Evolutionary conservation across 2,888 invertebrate genomes (phyloP).

Genomic region (Linnaemya vulpina): DNA sequence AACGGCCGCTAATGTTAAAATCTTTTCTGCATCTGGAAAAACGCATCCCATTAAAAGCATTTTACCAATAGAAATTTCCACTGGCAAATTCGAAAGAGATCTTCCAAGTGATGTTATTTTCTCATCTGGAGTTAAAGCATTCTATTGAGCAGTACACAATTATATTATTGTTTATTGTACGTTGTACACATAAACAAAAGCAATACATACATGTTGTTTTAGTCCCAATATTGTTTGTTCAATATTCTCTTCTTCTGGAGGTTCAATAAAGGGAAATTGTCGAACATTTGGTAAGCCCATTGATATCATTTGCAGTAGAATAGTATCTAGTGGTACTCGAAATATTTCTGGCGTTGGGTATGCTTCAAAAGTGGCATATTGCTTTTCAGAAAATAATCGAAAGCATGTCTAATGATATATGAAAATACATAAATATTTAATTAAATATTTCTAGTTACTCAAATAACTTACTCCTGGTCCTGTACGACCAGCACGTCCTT

Average conservation of each 20-base stretch:
- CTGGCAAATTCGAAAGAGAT: slow-evolving; percentile 94
- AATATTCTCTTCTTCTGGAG: slow-evolving; percentile 92
- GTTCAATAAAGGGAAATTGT: slow-evolving; percentile 96
- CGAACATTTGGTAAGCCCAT: slow-evolving; percentile 96
- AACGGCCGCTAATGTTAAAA: slow-evolving; percentile 94
- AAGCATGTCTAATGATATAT: slow-evolving; percentile 87
- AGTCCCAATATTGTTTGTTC: slow-evolving; percentile 93
- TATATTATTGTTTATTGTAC: not conserved
- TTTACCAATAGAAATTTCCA: slow-evolving; percentile 97
- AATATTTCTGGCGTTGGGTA: slow-evolving; percentile 97
- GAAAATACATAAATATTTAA: not conserved
- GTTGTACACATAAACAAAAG: not conserved
- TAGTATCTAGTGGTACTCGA: slow-evolving; percentile 95
- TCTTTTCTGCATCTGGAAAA: slow-evolving; percentile 93
- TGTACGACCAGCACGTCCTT: slow-evolving; percentile 97
- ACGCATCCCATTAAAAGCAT: slow-evolving; percentile 96
- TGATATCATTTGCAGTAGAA: slow-evolving; percentile 95
- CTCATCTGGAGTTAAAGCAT: slow-evolving; percentile 91
- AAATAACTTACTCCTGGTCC: slow-evolving; percentile 91
- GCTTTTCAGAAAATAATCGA: slow-evolving; percentile 92
- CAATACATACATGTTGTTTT: slow-evolving; percentile 91
- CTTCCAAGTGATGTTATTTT: slow-evolving; percentile 93
- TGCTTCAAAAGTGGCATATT: slow-evolving; percentile 90
- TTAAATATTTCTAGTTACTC: not conserved
- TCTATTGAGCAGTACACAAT: slow-evolving; percentile 83